phyloP scores from a whole-genome alignment of 92 coral and sea anemone species.

The Porites evermanni region DNA sequence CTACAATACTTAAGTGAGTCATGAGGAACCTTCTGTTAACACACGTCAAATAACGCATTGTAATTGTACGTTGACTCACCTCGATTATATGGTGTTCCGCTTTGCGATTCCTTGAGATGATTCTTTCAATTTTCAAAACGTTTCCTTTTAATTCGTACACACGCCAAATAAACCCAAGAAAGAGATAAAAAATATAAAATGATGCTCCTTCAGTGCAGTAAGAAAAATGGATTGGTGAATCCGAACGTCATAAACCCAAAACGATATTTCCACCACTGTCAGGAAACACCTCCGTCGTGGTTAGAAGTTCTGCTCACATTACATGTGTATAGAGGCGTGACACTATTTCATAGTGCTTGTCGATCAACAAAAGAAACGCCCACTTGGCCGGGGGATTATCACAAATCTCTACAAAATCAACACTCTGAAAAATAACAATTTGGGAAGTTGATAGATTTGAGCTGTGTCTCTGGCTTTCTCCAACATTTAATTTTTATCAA shows the following conservation, averaged over 20 bases:
- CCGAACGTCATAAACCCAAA: neutral
- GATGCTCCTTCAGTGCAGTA: neutral
- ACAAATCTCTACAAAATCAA: conserved; percentile 25
- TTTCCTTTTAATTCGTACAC: neutral
- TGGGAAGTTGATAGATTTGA: neutral
- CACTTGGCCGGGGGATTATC: conserved; percentile 36
- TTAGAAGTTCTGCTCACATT: conserved; percentile 23
- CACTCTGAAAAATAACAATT: neutral
- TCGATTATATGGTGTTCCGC: neutral
- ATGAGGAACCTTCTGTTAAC: conserved; percentile 5
- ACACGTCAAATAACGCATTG: neutral
- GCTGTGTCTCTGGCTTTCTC: neutral
- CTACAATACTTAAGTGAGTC: neutral
- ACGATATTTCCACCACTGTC: neutral
- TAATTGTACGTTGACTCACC: conserved; percentile 16
- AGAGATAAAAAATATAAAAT: neutral
- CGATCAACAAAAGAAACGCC: conserved; percentile 46
- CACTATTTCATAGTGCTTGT: conserved; percentile 21
- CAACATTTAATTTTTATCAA: neutral
- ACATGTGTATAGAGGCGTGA: conserved; percentile 45
- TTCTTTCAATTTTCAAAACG: neutral
- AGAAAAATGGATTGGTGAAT: too few species aligned
- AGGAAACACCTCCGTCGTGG: conserved; percentile 35
- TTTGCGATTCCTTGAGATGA: too few species aligned
- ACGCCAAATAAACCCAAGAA: neutral